A percentile compares a stretch with the other conserved stretches of the same genome.
phyloP scores from a whole-genome alignment of 2,888 invertebrate species.

The Parnassius glacialis region DNA sequence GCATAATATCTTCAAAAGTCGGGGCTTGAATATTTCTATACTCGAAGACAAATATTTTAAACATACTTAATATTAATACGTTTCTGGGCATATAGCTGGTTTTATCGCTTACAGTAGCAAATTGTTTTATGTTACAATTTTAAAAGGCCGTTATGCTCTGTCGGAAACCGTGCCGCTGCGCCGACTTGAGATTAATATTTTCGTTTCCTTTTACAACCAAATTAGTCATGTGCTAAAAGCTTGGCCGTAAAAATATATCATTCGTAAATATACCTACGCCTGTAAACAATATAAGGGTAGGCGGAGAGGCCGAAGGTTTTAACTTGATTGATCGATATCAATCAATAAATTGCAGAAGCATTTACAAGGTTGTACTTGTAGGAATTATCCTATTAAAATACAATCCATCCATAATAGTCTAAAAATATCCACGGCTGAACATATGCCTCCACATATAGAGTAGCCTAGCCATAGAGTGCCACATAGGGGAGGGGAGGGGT shows the following conservation, averaged over 20 bases:
- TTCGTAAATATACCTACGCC: not conserved
- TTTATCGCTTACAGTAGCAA: conserved; percentile 24
- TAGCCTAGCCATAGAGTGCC: no score
- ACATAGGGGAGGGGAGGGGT: no score
- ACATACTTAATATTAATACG: no score
- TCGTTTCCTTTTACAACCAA: conserved; percentile 4
- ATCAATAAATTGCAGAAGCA: not conserved
- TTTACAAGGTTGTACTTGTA: not conserved
- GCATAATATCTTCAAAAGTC: no score
- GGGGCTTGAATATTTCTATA: no score
- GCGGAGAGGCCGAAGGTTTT: not conserved
- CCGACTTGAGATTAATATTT: conserved; percentile 4
- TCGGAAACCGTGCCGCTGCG: conserved; percentile 1
- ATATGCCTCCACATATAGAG: no score
- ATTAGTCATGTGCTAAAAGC: not conserved
- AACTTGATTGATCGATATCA: not conserved
- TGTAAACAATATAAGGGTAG: not conserved
- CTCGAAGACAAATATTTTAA: no score
- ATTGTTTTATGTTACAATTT: conserved; percentile 19
- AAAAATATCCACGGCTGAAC: no score
- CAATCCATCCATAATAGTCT: no score
- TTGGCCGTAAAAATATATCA: conserved; percentile 7
- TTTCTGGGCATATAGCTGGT: not conserved
- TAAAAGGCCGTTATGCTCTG: conserved; percentile 19
- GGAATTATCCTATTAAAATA: no score